Conservation (phyloP, 1,140 invertebrate species). For the Heliconius nattereri region DNA sequence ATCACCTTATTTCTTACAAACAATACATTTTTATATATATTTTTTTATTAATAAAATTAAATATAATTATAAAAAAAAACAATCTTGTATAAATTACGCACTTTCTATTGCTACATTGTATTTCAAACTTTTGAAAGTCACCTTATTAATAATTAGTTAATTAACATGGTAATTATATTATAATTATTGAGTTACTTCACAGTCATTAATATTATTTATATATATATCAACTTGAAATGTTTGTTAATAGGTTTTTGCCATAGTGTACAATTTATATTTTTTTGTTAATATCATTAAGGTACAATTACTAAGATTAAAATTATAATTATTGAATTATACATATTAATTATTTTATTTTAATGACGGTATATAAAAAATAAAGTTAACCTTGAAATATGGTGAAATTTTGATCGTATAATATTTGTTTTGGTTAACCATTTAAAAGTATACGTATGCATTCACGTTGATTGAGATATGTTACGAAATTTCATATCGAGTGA, state of each 20-base stretch:
- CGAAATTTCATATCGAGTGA: constrained; percentile 25
- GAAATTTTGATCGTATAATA: not conserved
- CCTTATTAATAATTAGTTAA: not conserved
- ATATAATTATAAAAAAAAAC: not conserved
- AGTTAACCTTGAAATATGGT: constrained; percentile 3
- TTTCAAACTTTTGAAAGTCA: not conserved
- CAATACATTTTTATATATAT: not conserved
- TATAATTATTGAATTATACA: not conserved
- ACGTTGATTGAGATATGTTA: constrained; percentile 24
- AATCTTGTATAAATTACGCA: not conserved
- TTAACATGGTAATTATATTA: not conserved
- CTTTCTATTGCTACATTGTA: not conserved
- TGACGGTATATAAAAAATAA: not conserved
- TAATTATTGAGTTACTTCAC: not conserved
- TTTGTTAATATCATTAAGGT: too few relatives aligned
- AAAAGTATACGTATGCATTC: constrained; percentile 12
- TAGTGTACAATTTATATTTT: too few relatives aligned
- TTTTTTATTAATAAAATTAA: not conserved
- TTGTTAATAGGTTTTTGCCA: too few relatives aligned
- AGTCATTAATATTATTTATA: not conserved
- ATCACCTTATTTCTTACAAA: too few relatives aligned
- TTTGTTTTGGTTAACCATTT: constrained; percentile 18
- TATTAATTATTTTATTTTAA: not conserved
- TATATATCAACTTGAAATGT: too few relatives aligned
- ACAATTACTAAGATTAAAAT: too few relatives aligned